Conservation (phyloP, 2,113 vertebrate genomes). For the Equus przewalskii region DNA sequence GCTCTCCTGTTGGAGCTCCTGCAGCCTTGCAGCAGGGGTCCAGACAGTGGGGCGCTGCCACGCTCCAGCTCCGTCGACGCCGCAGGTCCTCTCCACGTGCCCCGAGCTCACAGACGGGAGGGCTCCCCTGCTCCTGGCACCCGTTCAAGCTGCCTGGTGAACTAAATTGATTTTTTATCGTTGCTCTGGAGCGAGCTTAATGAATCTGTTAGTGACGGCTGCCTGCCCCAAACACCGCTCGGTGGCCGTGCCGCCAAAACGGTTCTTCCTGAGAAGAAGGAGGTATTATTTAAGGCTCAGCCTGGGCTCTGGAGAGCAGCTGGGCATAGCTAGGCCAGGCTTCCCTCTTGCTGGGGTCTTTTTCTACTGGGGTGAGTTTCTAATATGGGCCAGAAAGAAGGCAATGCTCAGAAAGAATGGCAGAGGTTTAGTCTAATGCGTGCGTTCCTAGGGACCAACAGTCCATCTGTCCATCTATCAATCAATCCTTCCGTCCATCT, state of each 20-base stretch:
- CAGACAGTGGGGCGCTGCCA: neutral
- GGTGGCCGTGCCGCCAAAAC: slow-evolving; percentile 77
- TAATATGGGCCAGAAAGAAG: neutral
- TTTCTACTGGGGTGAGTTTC: neutral
- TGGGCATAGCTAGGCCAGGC: neutral
- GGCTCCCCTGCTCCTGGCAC: slow-evolving; percentile 86
- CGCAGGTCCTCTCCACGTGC: slow-evolving; percentile 54
- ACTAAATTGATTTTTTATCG: slow-evolving; percentile 94
- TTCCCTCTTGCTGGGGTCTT: neutral
- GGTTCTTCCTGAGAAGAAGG: slow-evolving; percentile 66
- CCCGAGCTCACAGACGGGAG: slow-evolving; percentile 79
- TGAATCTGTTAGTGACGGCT: slow-evolving; percentile 92
- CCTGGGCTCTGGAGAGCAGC: slow-evolving; percentile 64
- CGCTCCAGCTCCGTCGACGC: neutral
- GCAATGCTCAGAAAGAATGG: neutral
- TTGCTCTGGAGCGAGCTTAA: slow-evolving; percentile 91
- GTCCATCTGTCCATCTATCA: neutral
- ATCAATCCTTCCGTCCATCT: neutral
- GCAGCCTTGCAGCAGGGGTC: rapidly evolving
- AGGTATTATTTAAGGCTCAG: slow-evolving; percentile 77
- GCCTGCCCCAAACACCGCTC: slow-evolving; percentile 86
- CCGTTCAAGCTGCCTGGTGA: slow-evolving; percentile 89
- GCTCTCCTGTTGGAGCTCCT: neutral
- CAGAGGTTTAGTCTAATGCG: neutral
- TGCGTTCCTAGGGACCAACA: neutral